Percentiles rank a stretch among this genome's conserved stretches.
Conservation (phyloP, 2,797 vertebrate genomes). For the Sternotherus odoratus region DNA sequence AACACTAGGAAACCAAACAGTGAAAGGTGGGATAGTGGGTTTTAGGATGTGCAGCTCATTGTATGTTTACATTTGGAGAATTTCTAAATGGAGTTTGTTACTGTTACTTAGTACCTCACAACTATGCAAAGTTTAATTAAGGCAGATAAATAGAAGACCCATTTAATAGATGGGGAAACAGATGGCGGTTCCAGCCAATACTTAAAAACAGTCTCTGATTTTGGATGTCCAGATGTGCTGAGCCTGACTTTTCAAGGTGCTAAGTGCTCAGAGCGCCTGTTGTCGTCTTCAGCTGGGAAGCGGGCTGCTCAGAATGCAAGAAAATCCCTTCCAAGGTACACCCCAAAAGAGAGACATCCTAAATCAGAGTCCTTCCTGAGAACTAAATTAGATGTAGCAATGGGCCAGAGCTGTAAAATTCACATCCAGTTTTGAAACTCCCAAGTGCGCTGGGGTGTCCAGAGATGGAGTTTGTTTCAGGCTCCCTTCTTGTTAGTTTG, state of each 20-base stretch:
- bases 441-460: neutral
- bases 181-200: neutral
- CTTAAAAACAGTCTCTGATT: neutral
- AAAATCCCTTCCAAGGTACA: neutral
- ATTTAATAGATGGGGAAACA: neutral
- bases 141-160: neutral
- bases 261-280: neutral
- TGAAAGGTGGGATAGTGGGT: neutral
- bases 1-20: conserved; percentile 84
- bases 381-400: neutral
- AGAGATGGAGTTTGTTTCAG: neutral
- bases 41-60: neutral
- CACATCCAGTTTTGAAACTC: neutral
- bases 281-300: neutral
- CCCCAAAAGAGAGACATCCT: neutral
- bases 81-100: neutral
- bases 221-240: neutral
- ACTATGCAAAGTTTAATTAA: neutral
- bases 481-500: neutral
- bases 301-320: neutral
- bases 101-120: neutral
- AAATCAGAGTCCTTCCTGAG: neutral
- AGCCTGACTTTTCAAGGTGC: neutral
- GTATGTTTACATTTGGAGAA: neutral
- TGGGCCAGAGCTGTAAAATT: neutral